These are phyloP conservation scores for Drosophila kuntzei DNA, from an alignment of 2,888 invertebrate species.

Conservation along the genomic window DNA sequence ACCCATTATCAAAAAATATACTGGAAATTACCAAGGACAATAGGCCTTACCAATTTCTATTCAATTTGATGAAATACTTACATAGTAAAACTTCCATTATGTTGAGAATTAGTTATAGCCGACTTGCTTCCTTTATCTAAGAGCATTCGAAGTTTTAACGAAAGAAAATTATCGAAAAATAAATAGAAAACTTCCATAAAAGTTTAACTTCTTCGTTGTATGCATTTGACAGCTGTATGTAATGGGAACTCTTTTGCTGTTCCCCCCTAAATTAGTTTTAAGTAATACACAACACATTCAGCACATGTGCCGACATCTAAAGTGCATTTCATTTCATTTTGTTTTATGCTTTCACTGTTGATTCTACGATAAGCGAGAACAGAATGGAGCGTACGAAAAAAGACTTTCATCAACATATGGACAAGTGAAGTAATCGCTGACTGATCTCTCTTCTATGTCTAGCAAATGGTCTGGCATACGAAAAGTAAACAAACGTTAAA, in stretches of 20 bases:
- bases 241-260: slow-evolving; percentile 2
- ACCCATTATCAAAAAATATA: slow-evolving; percentile 3
- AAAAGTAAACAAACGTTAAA: slow-evolving; percentile 66
- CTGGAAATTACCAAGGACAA: neutral
- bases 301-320: slow-evolving; percentile 23
- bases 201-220: neutral
- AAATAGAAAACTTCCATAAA: slow-evolving; percentile 3
- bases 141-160: neutral
- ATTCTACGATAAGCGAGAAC: neutral
- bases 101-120: neutral
- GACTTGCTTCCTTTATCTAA: neutral
- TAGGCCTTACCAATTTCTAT: neutral
- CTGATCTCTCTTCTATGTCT: slow-evolving; percentile 17
- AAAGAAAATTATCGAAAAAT: neutral
- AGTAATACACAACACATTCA: slow-evolving; percentile 14
- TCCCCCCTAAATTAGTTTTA: slow-evolving; percentile 3
- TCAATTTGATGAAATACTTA: neutral
- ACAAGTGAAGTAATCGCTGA: slow-evolving; percentile 4
- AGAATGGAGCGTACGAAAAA: neutral
- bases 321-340: slow-evolving; percentile 16
- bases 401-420: slow-evolving; percentile 18
- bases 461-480: slow-evolving; percentile 28
- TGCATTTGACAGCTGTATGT: slow-evolving; percentile 13
- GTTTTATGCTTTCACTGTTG: slow-evolving; percentile 10
- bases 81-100: neutral